Base-by-base conservation (phyloP, 2,888 invertebrate genomes). In the Chloroclysta siterata region DNA sequence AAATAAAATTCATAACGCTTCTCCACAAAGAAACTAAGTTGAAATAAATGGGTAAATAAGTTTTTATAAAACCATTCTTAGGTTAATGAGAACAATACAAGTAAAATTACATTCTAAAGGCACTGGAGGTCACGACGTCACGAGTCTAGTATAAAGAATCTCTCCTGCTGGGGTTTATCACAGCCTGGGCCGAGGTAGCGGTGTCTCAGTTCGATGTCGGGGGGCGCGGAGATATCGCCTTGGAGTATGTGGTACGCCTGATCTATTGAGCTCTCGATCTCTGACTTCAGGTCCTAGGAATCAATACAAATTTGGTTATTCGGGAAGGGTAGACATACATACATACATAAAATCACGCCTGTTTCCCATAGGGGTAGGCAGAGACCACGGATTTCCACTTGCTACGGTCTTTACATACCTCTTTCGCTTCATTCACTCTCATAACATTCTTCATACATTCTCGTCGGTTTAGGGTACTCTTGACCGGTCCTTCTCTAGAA, bases 221-320 rank as follows among this genome's bases (percentile, higher is more conserved):
- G 87, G 7, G 93, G 93, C 56, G 94, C 92, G 13, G 93, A 89
- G 68, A 94, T 83, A 73, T 94, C 94, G 63, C 92, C 91, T 73
- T 92, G 89, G 69, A 94, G 88, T 73, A 94, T 94, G 68, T 80
- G 81, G 71, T 88, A 88, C 64, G 94, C 93, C 82, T 94, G 91
- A 60, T 89, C 88, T 80, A 94, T 90, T 60, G 92, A 85, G 70
- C 77, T 83, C 78, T 93, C 90, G 71, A 93, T 93, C 78, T 93
- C 91, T 33, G 85, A 76, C 74, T 88, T 88, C 69, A 93, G 75
- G 52, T 87, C 87, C 94, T 94, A 83, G 52, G 80, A 87, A 51
- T 60, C 10, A 39, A 39, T 11, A 39, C 11, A 39, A 39, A 10
- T 11, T 8, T 39, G 36, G 5, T 33, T 22, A n/a, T n/a, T n/a